Evolutionary conservation across 2,113 vertebrate species (phyloP), one percentile per base, ranked within the genome.

Genomic region (Chascanopsetta lugubris): DNA sequence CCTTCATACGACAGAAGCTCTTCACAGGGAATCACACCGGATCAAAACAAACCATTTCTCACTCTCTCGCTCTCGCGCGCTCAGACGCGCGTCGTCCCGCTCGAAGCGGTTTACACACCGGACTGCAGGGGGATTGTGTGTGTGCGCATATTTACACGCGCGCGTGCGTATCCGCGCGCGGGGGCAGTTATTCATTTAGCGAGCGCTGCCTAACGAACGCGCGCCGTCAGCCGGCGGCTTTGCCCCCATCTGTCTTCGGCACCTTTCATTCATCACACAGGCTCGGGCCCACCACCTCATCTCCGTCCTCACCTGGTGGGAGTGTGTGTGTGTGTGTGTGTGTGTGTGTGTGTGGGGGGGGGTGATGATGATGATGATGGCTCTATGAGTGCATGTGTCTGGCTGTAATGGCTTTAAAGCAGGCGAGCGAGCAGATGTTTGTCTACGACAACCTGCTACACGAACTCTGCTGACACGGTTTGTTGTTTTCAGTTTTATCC

Each of bases 171-270:
- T n/a, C n/a, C n/a, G n/a, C n/a, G n/a, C n/a, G n/a, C n/a, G n/a
- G n/a, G 20, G 18, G 38, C 61, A 79, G 60, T 84, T 90, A 83
- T 89, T 90, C 90, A 90, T 90, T 90, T 86, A 89, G 81, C 77
- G 85, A 82, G 72, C 61, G 72, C 47, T 61, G 70, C 77, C 73
- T 89, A 91, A 91, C 86, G 59, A 85, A 91, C 20, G 76, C 89
- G 85, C 27, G 69, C 79, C 74, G 90, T 86, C 88, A 84, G 75
- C 64, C 32, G 29, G 53, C 34, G 24, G 75, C 86, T 82, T 70
- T 85, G 82, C 67, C 72, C 69, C 79, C 64, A 91, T 92, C 86
- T 82, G 86, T 93, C 89, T 90, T 83, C 50, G 69, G 50, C 24
- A 43, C 10, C 26, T 83, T 88, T 83, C 78, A 89, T 92, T 88